Evolutionary conservation across 2,888 invertebrate genomes (phyloP).

Genomic region (Drosophila subquinaria): DNA sequence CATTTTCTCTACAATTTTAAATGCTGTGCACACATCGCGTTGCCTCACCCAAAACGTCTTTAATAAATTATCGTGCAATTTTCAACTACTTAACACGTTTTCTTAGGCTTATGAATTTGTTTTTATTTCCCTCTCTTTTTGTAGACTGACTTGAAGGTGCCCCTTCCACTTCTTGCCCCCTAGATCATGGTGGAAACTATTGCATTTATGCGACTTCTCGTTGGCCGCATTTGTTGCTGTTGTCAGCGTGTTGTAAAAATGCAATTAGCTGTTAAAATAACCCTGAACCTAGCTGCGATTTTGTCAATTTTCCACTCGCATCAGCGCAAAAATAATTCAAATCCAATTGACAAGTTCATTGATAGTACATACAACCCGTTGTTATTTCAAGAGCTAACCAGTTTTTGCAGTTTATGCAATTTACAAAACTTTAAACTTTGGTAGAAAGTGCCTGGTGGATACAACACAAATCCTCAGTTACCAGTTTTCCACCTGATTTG

Average conservation of each 20-base stretch:
- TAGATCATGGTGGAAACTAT: constrained; percentile 7
- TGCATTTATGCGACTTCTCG: constrained; percentile 76
- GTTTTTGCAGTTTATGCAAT: constrained; percentile 65
- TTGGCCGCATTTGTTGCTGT: constrained; percentile 69
- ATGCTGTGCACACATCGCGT: constrained; percentile 72
- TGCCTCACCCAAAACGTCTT: constrained; percentile 34
- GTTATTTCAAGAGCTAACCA: constrained; percentile 30
- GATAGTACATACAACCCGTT: constrained; percentile 42
- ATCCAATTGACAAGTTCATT: constrained; percentile 78
- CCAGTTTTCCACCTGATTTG: constrained; percentile 71
- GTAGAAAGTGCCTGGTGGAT: constrained; percentile 64
- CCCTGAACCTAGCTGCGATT: constrained; percentile 73
- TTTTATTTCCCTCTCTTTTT: constrained; percentile 22
- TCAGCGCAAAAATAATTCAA: constrained; percentile 52
- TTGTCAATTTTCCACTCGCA: constrained; percentile 34
- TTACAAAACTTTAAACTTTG: constrained; percentile 38
- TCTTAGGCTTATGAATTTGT: constrained; percentile 62
- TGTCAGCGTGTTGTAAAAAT: constrained; percentile 65
- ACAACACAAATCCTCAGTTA: constrained; percentile 45
- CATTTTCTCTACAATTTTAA: constrained; percentile 51
- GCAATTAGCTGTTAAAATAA: constrained; percentile 69
- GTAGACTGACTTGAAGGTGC: constrained; percentile 17
- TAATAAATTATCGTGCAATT: constrained; percentile 61
- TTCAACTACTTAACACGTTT: constrained; percentile 74
- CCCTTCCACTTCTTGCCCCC: constrained; percentile 12